Conservation (phyloP, 2,113 vertebrate genomes). For the Periophthalmus modestus region DNA sequence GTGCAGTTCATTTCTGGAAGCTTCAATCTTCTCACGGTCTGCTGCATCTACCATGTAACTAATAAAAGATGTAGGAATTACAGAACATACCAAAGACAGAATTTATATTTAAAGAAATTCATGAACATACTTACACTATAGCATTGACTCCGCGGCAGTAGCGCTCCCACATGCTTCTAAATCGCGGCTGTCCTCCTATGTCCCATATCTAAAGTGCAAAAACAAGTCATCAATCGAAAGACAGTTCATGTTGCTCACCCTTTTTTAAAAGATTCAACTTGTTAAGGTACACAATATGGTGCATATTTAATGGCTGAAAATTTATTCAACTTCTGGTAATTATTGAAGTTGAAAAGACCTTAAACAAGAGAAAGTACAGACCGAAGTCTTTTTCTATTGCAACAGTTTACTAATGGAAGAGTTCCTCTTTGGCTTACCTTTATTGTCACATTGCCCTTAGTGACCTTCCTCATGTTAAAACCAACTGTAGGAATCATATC, state of each 20-base stretch:
- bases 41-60: constrained; percentile 99
- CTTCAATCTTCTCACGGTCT: constrained; percentile 96
- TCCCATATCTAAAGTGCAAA: constrained; percentile 89
- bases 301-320: too few species aligned
- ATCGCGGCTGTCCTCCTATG: constrained; percentile 98
- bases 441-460: constrained; percentile 83
- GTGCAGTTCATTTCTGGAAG: constrained; percentile 96
- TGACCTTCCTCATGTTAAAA: constrained; percentile 88
- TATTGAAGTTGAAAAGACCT: not conserved
- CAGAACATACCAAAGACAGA: not conserved
- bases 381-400: not conserved
- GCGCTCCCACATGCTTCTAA: constrained; percentile 99
- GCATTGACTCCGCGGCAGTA: constrained; percentile 98
- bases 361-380: not conserved
- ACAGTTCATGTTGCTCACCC: not conserved
- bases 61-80: constrained; percentile 25
- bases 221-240: not conserved
- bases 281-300: too few species aligned
- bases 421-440: constrained; percentile 64
- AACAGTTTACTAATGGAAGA: not conserved
- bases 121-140: constrained; percentile 89
- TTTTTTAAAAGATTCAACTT: too few species aligned
- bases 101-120: not conserved
- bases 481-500: constrained; percentile 91
- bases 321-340: not conserved